These are phyloP conservation scores for Salvelinus sp. DNA, from an alignment of 2,113 vertebrate genomes.

Conservation along the genomic window DNA sequence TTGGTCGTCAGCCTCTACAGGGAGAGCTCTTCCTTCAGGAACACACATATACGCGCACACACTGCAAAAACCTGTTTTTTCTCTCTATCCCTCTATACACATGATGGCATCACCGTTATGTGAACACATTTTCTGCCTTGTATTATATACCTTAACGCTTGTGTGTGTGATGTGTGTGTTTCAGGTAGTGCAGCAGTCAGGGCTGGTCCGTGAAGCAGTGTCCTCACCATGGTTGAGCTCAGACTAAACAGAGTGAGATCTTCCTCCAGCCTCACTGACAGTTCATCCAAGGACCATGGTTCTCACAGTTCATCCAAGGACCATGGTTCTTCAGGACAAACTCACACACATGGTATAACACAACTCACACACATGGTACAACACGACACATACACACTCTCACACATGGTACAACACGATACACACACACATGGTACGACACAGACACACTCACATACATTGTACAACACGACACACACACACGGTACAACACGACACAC, in stretches of 20 bases:
- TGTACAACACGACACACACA: constrained; percentile 17
- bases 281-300: constrained; percentile 68
- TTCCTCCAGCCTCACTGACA: constrained; percentile 45
- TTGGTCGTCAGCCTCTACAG: constrained; percentile 69
- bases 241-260: constrained; percentile 67
- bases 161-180: constrained; percentile 25
- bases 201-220: constrained; percentile 51
- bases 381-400: not conserved
- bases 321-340: constrained; percentile 66
- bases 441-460: constrained; percentile 31
- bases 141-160: constrained; percentile 37
- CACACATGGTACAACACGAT: not conserved
- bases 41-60: constrained; percentile 2
- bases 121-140: not conserved
- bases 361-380: constrained; percentile 8
- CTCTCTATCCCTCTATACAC: too few relatives aligned
- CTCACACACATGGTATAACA: constrained; percentile 35
- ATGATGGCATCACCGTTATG: too few relatives aligned
- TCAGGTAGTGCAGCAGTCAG: constrained; percentile 60
- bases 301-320: constrained; percentile 66
- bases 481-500: not conserved
- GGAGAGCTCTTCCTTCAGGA: constrained; percentile 68
- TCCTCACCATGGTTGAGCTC: constrained; percentile 74
- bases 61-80: not conserved
- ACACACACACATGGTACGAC: constrained; percentile 49